Evolutionary conservation across 1,140 invertebrate species (phyloP), one percentile per base, ranked within the genome.

Genomic region (Drosophila hydei): DNA sequence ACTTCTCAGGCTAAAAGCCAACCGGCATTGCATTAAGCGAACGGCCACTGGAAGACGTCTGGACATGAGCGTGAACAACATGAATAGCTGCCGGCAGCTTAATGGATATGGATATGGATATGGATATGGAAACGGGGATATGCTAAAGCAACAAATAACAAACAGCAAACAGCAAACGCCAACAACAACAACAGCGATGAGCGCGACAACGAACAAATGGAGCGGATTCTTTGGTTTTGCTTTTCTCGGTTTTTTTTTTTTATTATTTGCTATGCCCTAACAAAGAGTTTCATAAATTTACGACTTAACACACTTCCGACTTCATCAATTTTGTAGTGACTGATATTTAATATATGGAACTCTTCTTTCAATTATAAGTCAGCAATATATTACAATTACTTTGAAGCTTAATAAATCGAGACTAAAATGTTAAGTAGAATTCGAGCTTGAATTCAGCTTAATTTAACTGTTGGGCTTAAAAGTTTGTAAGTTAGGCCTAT

Each of bases 11-110:
- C 45, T 16, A 23, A 30, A 25, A 62, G 67, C 40, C 60, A 33
- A 56, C 62, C 50, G 55, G 64, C 64, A 59, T 79, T 85, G 80
- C 80, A 85, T 85, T 85, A 85, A 87, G 81, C 81, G 60, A 87
- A 87, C 77, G 74, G 68, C 74, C 58, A 54, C 70, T 25, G 78
- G 30, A 74, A 40, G 11, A 42, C 43, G 80, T 85, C 77, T 85
- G 80, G 80, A 85, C 80, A 74, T 74, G 74, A 85, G 80, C 80
- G 80, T 64, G 77, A 80, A 72, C 69, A 33, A 87, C 81, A 85
- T 87, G 81, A 85, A 85, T 85, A 79, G 81, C 81, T 85, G 81
- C 79, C 81, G 81, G 77, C 81, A 80, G 77, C 81, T 68, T 85
- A 85, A 85, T 85, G 80, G 80, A 85, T 84, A 76, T 77, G 79